Evolutionary conservation across 2,888 invertebrate species (phyloP).

Genomic region (Tridacna gigas): DNA sequence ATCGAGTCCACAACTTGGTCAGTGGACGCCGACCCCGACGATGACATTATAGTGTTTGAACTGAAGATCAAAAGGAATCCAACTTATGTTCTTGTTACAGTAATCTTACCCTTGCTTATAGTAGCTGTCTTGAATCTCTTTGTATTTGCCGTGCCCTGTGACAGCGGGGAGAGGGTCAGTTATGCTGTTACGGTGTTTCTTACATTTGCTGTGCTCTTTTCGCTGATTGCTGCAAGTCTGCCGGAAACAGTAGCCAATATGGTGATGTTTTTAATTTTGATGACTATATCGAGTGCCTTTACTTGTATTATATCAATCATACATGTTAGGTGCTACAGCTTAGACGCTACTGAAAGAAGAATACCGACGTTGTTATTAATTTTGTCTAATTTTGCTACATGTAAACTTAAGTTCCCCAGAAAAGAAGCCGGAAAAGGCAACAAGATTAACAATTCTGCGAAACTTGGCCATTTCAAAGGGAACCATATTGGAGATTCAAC

Average conservation of each 20-base stretch:
- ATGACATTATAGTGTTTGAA: slow-evolving; percentile 6
- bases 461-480: background rate
- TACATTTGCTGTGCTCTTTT: slow-evolving; percentile 2
- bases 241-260: slow-evolving; percentile 3
- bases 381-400: background rate
- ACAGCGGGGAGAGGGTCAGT: background rate
- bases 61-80: background rate
- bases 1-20: slow-evolving; percentile 1
- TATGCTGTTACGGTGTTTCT: slow-evolving; percentile 7
- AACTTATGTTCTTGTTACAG: background rate
- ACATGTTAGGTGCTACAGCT: background rate
- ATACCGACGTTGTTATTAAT: background rate
- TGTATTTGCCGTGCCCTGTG: background rate
- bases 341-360: background rate
- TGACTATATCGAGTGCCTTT: slow-evolving; percentile 1
- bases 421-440: background rate
- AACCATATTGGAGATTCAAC: background rate
- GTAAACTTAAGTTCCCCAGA: background rate
- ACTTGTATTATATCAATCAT: background rate
- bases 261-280: background rate
- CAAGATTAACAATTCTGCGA: background rate
- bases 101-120: background rate
- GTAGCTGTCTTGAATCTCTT: background rate
- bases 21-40: background rate
- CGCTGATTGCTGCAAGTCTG: background rate